Percentiles rank a stretch among this genome's conserved stretches.
Evolutionary conservation across 2,888 invertebrate species (phyloP).

Genomic region (Calameuta pallipes): DNA sequence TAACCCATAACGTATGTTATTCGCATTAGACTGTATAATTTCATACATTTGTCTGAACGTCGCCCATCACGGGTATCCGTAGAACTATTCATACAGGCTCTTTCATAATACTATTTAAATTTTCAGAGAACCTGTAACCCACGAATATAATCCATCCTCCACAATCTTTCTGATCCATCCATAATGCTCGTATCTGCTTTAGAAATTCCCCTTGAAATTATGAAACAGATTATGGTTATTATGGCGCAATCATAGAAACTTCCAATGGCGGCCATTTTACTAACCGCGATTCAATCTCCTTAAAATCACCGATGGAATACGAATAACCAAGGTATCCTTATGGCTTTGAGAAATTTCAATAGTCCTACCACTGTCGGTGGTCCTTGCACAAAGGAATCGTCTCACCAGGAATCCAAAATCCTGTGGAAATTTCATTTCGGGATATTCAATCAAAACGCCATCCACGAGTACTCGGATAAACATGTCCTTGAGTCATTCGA

Average conservation of each 20-base stretch:
- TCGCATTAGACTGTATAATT: neutral
- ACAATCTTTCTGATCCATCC: no score
- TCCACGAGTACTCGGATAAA: neutral
- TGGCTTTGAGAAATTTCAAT: neutral
- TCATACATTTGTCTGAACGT: neutral
- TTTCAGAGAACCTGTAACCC: neutral
- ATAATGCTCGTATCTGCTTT: neutral
- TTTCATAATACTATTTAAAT: neutral
- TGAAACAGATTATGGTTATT: neutral
- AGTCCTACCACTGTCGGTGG: neutral
- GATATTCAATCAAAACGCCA: neutral
- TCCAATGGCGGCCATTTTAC: neutral
- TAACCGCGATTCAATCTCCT: neutral
- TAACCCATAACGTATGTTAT: neutral
- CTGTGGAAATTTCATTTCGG: neutral
- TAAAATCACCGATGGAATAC: neutral
- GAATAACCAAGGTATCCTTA: neutral
- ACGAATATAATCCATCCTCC: neutral
- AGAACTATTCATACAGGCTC: neutral
- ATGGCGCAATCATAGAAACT: neutral
- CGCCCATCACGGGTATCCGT: neutral
- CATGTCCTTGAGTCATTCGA: neutral
- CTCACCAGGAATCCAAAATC: neutral
- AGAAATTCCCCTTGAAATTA: neutral
- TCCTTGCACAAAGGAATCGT: neutral